Base-by-base conservation (phyloP, 2,888 invertebrate genomes). In the Stenodema calcarata region DNA sequence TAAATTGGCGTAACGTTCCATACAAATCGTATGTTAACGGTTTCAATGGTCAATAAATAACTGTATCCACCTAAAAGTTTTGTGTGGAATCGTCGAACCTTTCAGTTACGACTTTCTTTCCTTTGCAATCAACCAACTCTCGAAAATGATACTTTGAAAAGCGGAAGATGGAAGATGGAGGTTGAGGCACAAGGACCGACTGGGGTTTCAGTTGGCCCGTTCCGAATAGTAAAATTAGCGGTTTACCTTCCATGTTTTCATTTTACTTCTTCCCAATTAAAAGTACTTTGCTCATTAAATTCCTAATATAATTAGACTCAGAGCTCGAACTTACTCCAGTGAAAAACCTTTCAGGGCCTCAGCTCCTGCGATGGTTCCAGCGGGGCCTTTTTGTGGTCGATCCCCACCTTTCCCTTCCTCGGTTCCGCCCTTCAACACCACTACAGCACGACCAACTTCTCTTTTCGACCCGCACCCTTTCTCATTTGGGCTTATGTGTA, bases 241-340 rank as follows among this genome's bases (percentile, higher is more conserved):
- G 73, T 73, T 73, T 28, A 73, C 73, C 73, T 73, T 73, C 62
- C 73, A 73, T 35, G 73, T 73, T 73, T 73, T 41, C 73, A 73
- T 73, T 73, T 73, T 73, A 73, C 35, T 41, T 73, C 73, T 73
- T 73, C 73, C 73, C 73, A 73, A 73, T 73, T 73, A 73, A 73
- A 73, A 73, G 73, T 73, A 73, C 73, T 73, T 30, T 35, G 35
- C 73, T 73, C 73, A 35, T 73, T 73, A 73, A 73, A 73, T 73
- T 73, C 73, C 73, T 73, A 73, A 41, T 73, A 73, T 73, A 73
- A 73, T 73, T 35, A 41, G 73, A 73, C 73, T 73, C 18, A 1
- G 35, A 73, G 35, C 73, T 73, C 73, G 30, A 30, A 73, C 73
- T 73, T 73, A 73, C 28, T 28, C 62, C 73, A 35, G 73, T 41